Conservation (phyloP, 2,797 vertebrate genomes). For the Hydrophis major region DNA sequence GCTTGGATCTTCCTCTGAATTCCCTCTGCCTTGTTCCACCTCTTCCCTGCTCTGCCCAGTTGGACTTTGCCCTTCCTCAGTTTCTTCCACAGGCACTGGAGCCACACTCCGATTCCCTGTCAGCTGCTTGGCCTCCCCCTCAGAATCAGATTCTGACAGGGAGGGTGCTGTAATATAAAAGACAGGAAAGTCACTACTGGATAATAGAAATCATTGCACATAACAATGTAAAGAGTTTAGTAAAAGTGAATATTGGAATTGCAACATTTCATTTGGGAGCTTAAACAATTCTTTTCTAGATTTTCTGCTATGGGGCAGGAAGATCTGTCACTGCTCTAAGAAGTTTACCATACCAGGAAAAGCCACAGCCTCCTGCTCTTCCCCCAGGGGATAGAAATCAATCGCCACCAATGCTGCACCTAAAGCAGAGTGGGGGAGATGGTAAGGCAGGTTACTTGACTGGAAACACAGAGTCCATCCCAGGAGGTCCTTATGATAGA, state of each 20-base stretch:
- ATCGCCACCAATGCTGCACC: conserved; percentile 31
- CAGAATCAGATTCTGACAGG: too few relatives aligned
- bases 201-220: not conserved
- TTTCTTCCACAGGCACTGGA: too few relatives aligned
- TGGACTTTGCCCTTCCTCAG: too few relatives aligned
- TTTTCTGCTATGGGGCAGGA: conserved; percentile 73
- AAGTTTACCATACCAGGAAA: conserved; percentile 49
- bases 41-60: too few relatives aligned
- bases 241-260: not conserved
- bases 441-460: not conserved
- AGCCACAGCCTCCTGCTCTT: conserved; percentile 27
- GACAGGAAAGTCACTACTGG: not conserved
- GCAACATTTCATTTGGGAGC: not conserved
- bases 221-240: not conserved
- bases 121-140: too few relatives aligned
- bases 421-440: conserved; percentile 23
- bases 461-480: not conserved
- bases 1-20: too few relatives aligned
- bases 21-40: too few relatives aligned
- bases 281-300: conserved; percentile 41
- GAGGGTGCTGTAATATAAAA: not conserved
- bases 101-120: too few relatives aligned
- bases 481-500: conserved; percentile 46
- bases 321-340: conserved; percentile 62
- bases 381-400: conserved; percentile 9